Percentiles rank a stretch among this genome's conserved stretches.
phyloP scores from a whole-genome alignment of 2,888 invertebrate species.

The Microplitis deprimator region DNA sequence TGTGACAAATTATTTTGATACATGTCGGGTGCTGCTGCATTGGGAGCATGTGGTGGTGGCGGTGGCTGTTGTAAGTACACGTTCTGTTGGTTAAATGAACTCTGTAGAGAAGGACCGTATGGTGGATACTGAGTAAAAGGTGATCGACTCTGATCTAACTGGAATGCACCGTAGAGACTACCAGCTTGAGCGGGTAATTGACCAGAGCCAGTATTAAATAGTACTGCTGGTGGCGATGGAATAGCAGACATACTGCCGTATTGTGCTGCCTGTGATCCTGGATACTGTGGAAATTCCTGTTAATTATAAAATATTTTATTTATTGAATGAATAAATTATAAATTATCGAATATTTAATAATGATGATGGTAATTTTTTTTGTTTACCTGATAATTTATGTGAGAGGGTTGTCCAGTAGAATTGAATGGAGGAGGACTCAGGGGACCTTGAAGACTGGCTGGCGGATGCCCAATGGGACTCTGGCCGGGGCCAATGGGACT shows the following conservation, averaged over 20 bases:
- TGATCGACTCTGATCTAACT: conserved; percentile 82
- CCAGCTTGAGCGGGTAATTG: conserved; percentile 79
- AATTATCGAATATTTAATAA: background rate
- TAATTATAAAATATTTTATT: conserved; percentile 24
- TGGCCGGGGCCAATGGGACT: conserved; percentile 69
- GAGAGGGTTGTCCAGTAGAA: conserved; percentile 73
- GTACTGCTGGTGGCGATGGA: conserved; percentile 87
- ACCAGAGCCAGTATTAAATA: conserved; percentile 83
- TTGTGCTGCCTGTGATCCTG: conserved; percentile 73
- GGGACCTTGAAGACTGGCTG: conserved; percentile 75
- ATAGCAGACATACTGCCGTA: conserved; percentile 88
- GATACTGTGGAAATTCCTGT: conserved; percentile 69
- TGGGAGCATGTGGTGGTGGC: conserved; percentile 75
- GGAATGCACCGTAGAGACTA: conserved; percentile 88
- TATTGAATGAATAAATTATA: background rate
- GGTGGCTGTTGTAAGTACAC: conserved; percentile 72
- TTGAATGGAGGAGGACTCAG: conserved; percentile 74
- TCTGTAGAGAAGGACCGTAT: conserved; percentile 77
- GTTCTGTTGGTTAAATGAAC: conserved; percentile 73
- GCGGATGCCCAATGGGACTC: conserved; percentile 74
- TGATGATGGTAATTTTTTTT: background rate
- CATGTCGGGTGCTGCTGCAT: conserved; percentile 78
- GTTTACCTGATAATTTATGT: conserved; percentile 81
- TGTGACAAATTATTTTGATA: conserved; percentile 78
- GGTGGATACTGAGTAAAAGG: conserved; percentile 85